Base-by-base conservation (phyloP, 2,888 invertebrate species). In the Tetranychus piercei region DNA sequence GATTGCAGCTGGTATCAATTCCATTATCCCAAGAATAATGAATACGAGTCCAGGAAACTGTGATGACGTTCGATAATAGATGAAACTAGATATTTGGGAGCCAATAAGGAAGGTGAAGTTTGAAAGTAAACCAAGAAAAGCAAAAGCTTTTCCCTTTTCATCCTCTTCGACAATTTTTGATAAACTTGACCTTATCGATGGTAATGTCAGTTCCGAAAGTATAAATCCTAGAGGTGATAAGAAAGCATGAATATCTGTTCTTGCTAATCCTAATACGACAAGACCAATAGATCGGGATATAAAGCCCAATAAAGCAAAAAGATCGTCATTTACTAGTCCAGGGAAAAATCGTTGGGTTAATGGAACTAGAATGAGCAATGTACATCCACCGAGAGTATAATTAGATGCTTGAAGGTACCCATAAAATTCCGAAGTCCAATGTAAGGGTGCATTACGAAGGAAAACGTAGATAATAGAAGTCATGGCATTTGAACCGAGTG, bases 141-240 rank as follows among this genome's bases (percentile, higher is more conserved):
- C 81, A 79, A 84, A 81, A 77, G 83, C 79, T 78, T 82, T 82
- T 82, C 84, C 84, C 80, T 82, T 82, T 79, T 84, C 84, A 77
- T 81, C 79, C 8, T 79, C 77, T 55, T 80, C 79, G 8, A 84
- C 83, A 75, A 82, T 78, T 77, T 82, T 82, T 4, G 83, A 83
- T 72, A 83, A 78, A 43, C 82, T 79, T 2, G 84, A 82, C 64
- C 84, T 79, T 2, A 83, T 78, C 4, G 82, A 81, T 11, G 84
- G 82, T 20, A 83, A 81, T 55, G 82, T 80, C 77, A 83, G 82
- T 45, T 82, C 83, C 75, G 81, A 81, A 73, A 83, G 80, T 75
- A 82, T 80, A 9, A 81, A 80, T 11, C 81, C 73, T 6, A 81
- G 76, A 45, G 81, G 81, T 72, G 81, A 83, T 82, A 79, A 64